Percentiles rank a stretch among this genome's conserved stretches.
These are phyloP conservation scores for Euwallacea similis DNA, from an alignment of 1,140 invertebrate genomes.

Conservation along the genomic window DNA sequence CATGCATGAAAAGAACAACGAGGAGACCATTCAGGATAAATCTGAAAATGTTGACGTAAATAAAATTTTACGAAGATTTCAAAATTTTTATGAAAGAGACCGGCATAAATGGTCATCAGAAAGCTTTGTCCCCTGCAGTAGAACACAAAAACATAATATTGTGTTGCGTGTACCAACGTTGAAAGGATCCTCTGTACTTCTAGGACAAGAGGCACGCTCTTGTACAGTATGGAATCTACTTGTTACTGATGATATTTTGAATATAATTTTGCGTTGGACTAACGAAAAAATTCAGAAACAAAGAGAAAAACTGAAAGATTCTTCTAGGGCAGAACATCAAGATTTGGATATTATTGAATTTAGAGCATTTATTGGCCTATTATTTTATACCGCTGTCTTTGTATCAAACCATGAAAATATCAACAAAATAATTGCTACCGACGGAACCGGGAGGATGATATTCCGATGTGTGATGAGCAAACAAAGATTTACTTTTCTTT, in stretches of 20 bases:
- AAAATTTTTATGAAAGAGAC: too few species aligned
- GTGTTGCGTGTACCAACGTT: too few species aligned
- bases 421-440: slow-evolving; percentile 18
- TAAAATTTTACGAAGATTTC: too few species aligned
- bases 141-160: too few species aligned
- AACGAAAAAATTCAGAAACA: neutral
- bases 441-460: slow-evolving; percentile 22
- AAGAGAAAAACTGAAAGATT: slow-evolving; percentile 11
- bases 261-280: slow-evolving; percentile 1
- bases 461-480: slow-evolving; percentile 16
- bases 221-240: too few species aligned
- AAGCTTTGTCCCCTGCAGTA: too few species aligned
- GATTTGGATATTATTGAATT: slow-evolving; percentile 5
- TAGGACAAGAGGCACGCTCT: too few species aligned
- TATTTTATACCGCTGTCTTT: slow-evolving; percentile 12
- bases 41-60: too few species aligned
- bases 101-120: too few species aligned
- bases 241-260: slow-evolving; percentile 7
- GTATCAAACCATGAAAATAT: slow-evolving; percentile 19
- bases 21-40: too few species aligned
- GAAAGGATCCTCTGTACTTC: too few species aligned
- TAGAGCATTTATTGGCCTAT: slow-evolving; percentile 22
- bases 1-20: too few species aligned
- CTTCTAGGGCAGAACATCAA: neutral
- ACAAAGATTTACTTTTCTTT: slow-evolving; percentile 19